Base-by-base conservation (phyloP, 2,888 invertebrate species). In the Argyresthia albistria region DNA sequence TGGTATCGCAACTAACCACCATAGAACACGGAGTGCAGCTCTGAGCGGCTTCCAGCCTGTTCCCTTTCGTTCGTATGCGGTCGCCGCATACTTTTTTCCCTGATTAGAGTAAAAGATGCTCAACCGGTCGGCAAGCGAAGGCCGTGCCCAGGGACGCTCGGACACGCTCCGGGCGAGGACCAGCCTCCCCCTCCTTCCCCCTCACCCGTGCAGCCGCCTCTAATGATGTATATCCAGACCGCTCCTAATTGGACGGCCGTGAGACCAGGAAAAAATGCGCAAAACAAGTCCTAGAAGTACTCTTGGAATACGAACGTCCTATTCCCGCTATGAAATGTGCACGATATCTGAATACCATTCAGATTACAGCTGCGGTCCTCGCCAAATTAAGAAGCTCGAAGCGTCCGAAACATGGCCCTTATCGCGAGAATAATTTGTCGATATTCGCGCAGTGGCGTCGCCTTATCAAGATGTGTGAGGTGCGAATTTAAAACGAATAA, bases 91-190 rank as follows among this genome's bases (percentile, higher is more conserved):
- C 78, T 83, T 83, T 83, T 79, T 74, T 63, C 73, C 70, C 73
- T 80, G 86, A 84, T 86, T 84, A 82, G 81, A 83, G 82, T n/a
- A 80, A 79, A 80, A 82, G 82, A 84, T 79, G 83, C 75, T 67
- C 79, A 82, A 87, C 84, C 84, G 84, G 86, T 87, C 75, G 69
- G 63, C 67, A 67, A 60, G 70, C 79, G 81, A 83, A 86, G 84
- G 83, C 75, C 83, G 80, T 70, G 69, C 67, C 71, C 71, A 71
- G 77, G 73, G 74, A 67, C 73, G 75, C 66, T 64, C 67, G 49
- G 64, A 60, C 56, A 50, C 56, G 53, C 52, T 54, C 58, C 61
- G 63, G 66, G 60, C 68, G 64, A 62, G 62, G 68, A 66, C 70
- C 58, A 37, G 48, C 59, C 58, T 62, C 60, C 60, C 67, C 46